Conservation (phyloP, 2,888 invertebrate species). For the Xestia ashworthii region DNA sequence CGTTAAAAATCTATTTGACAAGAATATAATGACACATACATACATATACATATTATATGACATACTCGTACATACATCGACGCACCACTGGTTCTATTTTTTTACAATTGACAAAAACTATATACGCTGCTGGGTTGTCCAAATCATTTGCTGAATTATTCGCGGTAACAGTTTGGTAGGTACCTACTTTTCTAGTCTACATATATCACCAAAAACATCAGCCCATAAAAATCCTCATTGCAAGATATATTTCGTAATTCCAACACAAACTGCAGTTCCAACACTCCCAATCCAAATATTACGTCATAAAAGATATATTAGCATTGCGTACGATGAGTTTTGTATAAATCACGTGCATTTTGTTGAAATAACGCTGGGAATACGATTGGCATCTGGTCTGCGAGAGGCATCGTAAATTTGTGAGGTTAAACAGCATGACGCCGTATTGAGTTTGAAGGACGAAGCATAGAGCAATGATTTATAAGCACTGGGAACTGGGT, state of each 20-base stretch:
- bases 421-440: constrained; percentile 88
- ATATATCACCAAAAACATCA: constrained; percentile 11
- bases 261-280: constrained; percentile 51
- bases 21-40: background rate
- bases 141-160: background rate
- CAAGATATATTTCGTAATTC: constrained; percentile 45
- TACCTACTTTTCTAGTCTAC: background rate
- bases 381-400: constrained; percentile 86
- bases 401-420: constrained; percentile 89
- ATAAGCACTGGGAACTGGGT: constrained; percentile 71
- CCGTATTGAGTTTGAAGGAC: constrained; percentile 78
- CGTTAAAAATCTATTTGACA: background rate
- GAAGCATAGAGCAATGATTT: constrained; percentile 89
- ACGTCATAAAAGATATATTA: constrained; percentile 66
- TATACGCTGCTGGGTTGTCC: background rate
- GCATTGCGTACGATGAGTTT: constrained; percentile 64
- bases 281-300: constrained; percentile 62
- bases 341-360: constrained; percentile 88
- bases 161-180: background rate
- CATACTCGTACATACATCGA: background rate
- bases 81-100: background rate
- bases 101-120: background rate
- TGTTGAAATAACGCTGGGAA: constrained; percentile 88
- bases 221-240: background rate
- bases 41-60: too few relatives aligned